Evolutionary conservation across 1,140 invertebrate species (phyloP).

Genomic region (Prorops nasuta): DNA sequence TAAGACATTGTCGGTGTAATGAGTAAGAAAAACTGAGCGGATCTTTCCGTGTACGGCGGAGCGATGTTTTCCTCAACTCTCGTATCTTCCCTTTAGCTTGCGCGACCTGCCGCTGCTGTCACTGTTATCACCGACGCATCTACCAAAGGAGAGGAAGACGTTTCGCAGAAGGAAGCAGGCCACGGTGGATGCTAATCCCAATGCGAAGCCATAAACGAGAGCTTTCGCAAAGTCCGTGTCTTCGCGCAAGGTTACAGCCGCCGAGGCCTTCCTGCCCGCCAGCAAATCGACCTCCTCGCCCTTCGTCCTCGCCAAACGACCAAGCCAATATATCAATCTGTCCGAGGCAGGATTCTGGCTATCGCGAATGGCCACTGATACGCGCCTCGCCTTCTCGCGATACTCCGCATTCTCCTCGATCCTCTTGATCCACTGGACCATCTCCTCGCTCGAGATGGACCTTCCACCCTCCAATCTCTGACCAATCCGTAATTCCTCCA

Average conservation of each 20-base stretch:
- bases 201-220: too few species aligned
- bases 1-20: slow-evolving; percentile 36
- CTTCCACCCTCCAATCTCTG: slow-evolving; percentile 17
- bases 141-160: too few species aligned
- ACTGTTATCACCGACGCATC: too few species aligned
- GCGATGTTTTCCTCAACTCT: too few species aligned
- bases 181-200: too few species aligned
- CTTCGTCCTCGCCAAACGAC: slow-evolving; percentile 39
- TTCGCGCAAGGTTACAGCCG: too few species aligned
- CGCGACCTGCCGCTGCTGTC: too few species aligned
- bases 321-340: slow-evolving; percentile 44
- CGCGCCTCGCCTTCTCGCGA: slow-evolving; percentile 40
- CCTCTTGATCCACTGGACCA: slow-evolving; percentile 16
- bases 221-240: too few species aligned
- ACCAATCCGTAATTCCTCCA: slow-evolving; percentile 32
- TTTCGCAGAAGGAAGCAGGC: too few species aligned
- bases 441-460: neutral
- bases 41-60: too few species aligned
- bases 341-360: slow-evolving; percentile 46
- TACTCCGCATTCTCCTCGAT: slow-evolving; percentile 37
- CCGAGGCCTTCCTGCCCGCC: too few species aligned
- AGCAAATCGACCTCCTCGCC: slow-evolving; percentile 24
- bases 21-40: too few species aligned
- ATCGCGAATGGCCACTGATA: slow-evolving; percentile 45
- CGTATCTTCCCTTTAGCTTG: slow-evolving; percentile 36